Evolutionary conservation across 2,797 vertebrate genomes (phyloP), one percentile per base, ranked within the genome.

Genomic region (Steatocranus sp.): DNA sequence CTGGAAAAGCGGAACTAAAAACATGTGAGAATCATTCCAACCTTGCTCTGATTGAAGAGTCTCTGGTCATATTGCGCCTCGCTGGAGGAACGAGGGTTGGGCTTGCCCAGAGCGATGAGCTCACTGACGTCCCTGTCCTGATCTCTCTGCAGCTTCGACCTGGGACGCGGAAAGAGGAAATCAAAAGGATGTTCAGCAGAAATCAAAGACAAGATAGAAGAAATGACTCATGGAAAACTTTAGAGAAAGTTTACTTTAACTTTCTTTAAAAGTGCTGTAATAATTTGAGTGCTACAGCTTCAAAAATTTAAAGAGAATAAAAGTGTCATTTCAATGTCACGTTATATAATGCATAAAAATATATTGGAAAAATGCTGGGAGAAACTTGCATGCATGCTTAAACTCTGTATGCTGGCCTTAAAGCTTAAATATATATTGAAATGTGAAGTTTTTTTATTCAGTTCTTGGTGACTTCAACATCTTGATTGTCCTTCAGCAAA

Each of bases 61-160:
- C 98, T 96, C 94, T 99, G 98, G 94, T 99, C 98, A 2, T 98
- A 99, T 0, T 99, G 98, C 74, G 97, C 96, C 83, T 99, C 98
- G 10, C 93, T 98, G 86, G 97, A 96, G 14, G 96, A 90, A 4
- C 97, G 97, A 23, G 97, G 97, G 92, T 98, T 99, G 78, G 98
- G 98, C 78, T 97, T 95, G 12, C 98, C 98, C 32, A 99, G 92
- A 51, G 98, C 99, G 80, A 99, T 99, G 82, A 98, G 96, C 94
- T 99, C 98, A 53, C 98, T 99, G 94, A 99, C 97, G 89, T 99
- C 99, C 91, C 98, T 94, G 91, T 99, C 98, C 92, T 99, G 98
- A 85, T 99, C 99, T 91, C 98, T 96, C 94, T 98, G 98, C 66
- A 99, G 95, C 93, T 99, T 99, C 1, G 98, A 98, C 95, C 99